Evolutionary conservation across 2,797 vertebrate species (phyloP).

Genomic region (Parotocinclus haroldoi): DNA sequence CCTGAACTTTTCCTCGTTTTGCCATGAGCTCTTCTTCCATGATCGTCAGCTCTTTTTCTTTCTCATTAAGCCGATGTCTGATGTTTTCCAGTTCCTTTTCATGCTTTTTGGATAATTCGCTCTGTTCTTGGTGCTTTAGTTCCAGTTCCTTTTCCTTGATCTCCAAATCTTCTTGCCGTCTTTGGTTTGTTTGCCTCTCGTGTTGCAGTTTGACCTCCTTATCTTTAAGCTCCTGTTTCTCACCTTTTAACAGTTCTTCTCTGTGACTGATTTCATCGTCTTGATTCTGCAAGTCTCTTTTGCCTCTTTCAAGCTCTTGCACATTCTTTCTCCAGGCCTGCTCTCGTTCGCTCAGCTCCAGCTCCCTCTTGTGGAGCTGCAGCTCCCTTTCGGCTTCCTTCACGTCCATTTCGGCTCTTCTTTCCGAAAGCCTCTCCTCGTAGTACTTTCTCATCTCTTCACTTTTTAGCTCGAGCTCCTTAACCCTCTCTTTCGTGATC

Average conservation of each 20-base stretch:
- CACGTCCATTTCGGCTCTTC: slow-evolving; percentile 33
- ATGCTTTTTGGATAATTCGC: slow-evolving; percentile 32
- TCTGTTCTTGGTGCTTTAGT: slow-evolving; percentile 18
- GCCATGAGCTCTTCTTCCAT: slow-evolving; percentile 22
- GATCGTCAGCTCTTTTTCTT: slow-evolving; percentile 11
- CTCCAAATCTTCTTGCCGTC: slow-evolving; percentile 9
- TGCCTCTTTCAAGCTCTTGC: slow-evolving; percentile 29
- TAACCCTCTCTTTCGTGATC: slow-evolving; percentile 30
- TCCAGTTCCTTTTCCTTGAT: slow-evolving; percentile 22
- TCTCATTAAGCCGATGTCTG: slow-evolving; percentile 25
- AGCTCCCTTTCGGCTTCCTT: slow-evolving; percentile 30
- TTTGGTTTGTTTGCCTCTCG: slow-evolving; percentile 21
- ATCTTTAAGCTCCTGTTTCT: slow-evolving; percentile 31
- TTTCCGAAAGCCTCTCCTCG: slow-evolving; percentile 39
- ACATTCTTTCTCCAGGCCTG: slow-evolving; percentile 17
- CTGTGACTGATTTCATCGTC: slow-evolving; percentile 25
- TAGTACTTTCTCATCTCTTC: slow-evolving; percentile 48
- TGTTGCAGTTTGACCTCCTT: slow-evolving; percentile 32
- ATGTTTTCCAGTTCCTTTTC: slow-evolving; percentile 30
- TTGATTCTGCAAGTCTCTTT: slow-evolving; percentile 22
- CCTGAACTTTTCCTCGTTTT: slow-evolving; percentile 26
- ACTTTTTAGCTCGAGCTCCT: slow-evolving; percentile 33
- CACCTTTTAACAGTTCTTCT: slow-evolving; percentile 28
- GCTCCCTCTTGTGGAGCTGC: slow-evolving; percentile 35
- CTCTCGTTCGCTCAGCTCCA: slow-evolving; percentile 35